Evolutionary conservation across 2,113 vertebrate genomes (phyloP), one percentile per base, ranked within the genome.

Genomic region (Gopherus evgoodei): DNA sequence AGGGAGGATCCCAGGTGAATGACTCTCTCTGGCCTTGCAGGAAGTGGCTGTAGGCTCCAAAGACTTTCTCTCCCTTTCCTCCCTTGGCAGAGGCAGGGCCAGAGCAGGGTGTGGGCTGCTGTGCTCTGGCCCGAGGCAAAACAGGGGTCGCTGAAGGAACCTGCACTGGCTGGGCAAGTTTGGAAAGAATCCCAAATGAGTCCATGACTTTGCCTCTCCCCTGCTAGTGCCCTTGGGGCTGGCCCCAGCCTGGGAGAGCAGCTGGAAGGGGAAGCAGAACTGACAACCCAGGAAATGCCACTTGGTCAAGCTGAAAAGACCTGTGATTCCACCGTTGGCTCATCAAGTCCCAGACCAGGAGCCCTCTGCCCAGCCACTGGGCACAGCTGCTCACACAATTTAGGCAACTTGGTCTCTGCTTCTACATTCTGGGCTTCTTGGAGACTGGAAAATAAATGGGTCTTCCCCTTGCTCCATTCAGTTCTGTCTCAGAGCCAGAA

Each of bases 91-190:
- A 54, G 53, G 53, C 21, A 9, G 59, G 27, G 57, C 57, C 57
- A 62, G 29, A 29, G 42, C n/a, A 50, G 78, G 42, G 52, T 47
- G 5, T 2, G 6, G 49, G 35, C 38, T 0, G 0, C 53, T 65
- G 81, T 53, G 52, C 52, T 62, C 59, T 54, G 53, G 21, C 35
- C 5, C 1, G 27, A 25, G 11, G 35, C 19, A 52, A 88, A 50
- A 6, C 42, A 47, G 38, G 69, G 86, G n/a, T 2, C 6, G 4
- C 57, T 31, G 52, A 47, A 25, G 54, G 69, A 86, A 50, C 69
- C 56, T 4, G 17, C 22, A 27, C 3, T 6, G 86, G 53, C 53
- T 54, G 59, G 57, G 27, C 53, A 47, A 0, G 0, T 0, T 2
- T 29, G 38, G 16, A 80, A 72, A 38, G 11, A 47, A 16, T 11